Base-by-base conservation (phyloP, 2,888 invertebrate genomes). In the Dryadula phaetusa region DNA sequence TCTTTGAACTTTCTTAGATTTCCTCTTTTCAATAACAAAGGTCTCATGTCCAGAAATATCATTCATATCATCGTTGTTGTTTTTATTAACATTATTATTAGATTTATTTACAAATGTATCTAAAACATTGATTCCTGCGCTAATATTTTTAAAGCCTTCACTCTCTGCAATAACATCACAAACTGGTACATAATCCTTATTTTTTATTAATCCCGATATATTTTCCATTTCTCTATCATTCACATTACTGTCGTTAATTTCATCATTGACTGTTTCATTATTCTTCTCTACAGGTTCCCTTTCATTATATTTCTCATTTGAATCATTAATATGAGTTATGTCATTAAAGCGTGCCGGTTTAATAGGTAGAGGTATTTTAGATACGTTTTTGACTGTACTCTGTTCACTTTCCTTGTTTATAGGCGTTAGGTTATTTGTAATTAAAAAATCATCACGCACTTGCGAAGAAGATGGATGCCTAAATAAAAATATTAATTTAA, bases 11-110 rank as follows among this genome's bases (percentile, higher is more conserved):
- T 28, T 32, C 16, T 52, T 52, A 10, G 16, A 1, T 32, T 32
- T 52, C 52, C 32, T 32, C 16, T 52, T 56, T n/a, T 56, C 64
- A 4, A 64, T 47, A 64, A 56, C 18, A 47, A 46, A 64, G 3
- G 64, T 60, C 44, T 40, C 16, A 22, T 46, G 42, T 46, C 28
- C 32, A 14, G 44, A 42, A 28, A 44, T 46, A 6, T 28, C 44
- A 37, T 60, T 12, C 25, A 4, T 7, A 25, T 14, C 18, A n/a
- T 28, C 5, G 22, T n/a, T 20, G 2, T 56, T 8, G 40, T 22
- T 56, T 18, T 16, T 58, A 3, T 4, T 3, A 1, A 14, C 16
- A 44, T 60, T 42, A 16, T n/a, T 12, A 14, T 60, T 44, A 32
- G 8, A 7, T 37, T 37, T 10, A 1, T 37, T 7, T 32, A 7